These are phyloP conservation scores for Eriosoma lanigerum DNA, from an alignment of 1,140 invertebrate species.

Conservation along the genomic window DNA sequence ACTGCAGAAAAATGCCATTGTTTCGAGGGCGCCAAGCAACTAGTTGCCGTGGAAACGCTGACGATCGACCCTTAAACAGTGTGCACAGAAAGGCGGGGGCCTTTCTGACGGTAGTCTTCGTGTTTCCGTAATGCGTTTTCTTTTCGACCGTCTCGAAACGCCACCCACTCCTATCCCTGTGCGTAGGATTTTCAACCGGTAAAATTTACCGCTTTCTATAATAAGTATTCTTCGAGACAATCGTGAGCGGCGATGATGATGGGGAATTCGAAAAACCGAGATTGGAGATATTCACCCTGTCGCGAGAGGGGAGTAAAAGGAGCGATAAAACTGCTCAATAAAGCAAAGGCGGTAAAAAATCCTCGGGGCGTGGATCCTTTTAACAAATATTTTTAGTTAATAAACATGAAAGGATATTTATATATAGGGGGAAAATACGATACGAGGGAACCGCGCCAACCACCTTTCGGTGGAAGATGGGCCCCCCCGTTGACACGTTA, in stretches of 20 bases:
- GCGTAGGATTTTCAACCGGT: neutral
- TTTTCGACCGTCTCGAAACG: neutral
- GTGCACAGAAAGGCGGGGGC: neutral
- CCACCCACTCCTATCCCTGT: neutral
- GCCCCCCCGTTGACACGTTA: conserved; percentile 43
- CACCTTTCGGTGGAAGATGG: conserved; percentile 34
- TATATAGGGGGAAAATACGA: conserved; percentile 11
- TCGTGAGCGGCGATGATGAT: neutral
- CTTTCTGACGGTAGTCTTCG: too few species aligned
- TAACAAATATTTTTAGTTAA: conserved; percentile 45
- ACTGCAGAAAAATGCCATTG: neutral
- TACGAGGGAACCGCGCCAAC: conserved; percentile 9
- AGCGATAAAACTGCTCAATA: conserved; percentile 36
- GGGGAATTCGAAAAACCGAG: conserved; percentile 3
- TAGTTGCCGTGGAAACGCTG: conserved; percentile 48
- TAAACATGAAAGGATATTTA: conserved; percentile 46
- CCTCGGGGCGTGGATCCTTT: conserved; percentile 37
- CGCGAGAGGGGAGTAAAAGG: conserved; percentile 1
- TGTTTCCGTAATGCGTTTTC: neutral
- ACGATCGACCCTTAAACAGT: conserved; percentile 18
- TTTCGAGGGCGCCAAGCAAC: conserved; percentile 29
- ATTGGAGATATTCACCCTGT: neutral
- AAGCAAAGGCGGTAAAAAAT: conserved; percentile 19
- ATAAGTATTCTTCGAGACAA: neutral
- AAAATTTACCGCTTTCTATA: neutral